These are phyloP conservation scores for Pogonocichla stellata DNA, from an alignment of 2,113 vertebrate species.

Conservation along the genomic window DNA sequence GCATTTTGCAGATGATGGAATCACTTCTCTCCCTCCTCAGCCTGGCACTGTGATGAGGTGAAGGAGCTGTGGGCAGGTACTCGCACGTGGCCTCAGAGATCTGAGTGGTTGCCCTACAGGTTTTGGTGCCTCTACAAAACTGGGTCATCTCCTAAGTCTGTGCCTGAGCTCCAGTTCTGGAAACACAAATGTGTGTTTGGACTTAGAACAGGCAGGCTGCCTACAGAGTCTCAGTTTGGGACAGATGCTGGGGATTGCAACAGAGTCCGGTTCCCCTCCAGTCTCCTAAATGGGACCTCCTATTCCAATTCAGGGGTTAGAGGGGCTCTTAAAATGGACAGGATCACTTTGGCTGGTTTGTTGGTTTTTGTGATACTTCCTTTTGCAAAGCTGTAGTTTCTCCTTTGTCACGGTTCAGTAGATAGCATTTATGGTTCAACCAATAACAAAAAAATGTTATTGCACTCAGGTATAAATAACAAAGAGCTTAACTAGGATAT, in stretches of 20 bases:
- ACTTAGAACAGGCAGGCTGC: background rate
- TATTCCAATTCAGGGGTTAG: background rate
- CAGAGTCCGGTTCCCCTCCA: rapidly evolving
- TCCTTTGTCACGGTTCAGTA: background rate
- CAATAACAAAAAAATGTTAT: background rate
- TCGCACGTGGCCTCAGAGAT: rapidly evolving
- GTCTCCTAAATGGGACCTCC: background rate
- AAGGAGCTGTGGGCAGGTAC: background rate
- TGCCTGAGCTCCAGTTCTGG: background rate
- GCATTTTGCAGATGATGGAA: background rate
- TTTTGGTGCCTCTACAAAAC: background rate
- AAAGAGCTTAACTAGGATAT: background rate
- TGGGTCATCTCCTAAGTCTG: background rate
- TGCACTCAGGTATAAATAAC: background rate
- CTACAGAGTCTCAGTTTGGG: background rate
- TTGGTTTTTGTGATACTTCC: background rate
- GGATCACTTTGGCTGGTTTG: background rate
- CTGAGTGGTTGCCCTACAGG: rapidly evolving
- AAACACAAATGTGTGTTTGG: background rate
- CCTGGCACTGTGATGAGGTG: rapidly evolving
- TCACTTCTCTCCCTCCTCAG: background rate
- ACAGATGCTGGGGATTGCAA: background rate
- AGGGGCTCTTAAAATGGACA: background rate
- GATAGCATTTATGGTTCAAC: background rate
- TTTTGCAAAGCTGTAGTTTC: background rate